A percentile compares a stretch with the other conserved stretches of the same genome.
Conservation (phyloP, 2,797 vertebrate species). For the Leptodactylus fallax region DNA sequence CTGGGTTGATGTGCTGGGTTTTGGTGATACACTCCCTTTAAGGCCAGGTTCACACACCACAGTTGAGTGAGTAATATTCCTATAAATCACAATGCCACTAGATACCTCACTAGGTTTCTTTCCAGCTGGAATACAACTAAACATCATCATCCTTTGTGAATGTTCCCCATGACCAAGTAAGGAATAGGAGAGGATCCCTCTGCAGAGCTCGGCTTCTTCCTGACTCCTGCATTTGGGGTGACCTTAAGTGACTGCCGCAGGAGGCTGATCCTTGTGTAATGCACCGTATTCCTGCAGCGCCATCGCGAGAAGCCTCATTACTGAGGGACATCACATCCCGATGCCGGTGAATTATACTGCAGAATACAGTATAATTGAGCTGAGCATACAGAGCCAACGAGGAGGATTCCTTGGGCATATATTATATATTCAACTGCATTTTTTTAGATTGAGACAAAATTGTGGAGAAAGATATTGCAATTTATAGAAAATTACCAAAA, state of each 20-base stretch:
- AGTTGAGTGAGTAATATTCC: background rate
- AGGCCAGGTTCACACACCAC: background rate
- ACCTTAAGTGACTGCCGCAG: slow-evolving; percentile 20
- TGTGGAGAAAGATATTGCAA: too few species aligned
- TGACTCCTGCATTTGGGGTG: background rate
- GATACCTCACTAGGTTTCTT: background rate
- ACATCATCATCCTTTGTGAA: background rate
- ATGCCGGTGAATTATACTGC: background rate
- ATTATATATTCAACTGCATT: background rate
- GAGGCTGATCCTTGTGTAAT: background rate
- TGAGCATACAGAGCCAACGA: background rate
- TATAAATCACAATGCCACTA: background rate
- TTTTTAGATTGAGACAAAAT: background rate
- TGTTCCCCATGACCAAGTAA: slow-evolving; percentile 22
- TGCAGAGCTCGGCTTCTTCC: slow-evolving; percentile 24
- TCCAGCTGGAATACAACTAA: background rate
- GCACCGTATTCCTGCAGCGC: background rate
- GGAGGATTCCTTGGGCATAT: background rate
- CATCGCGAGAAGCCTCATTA: background rate
- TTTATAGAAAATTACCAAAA: too few species aligned
- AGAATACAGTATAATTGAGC: background rate
- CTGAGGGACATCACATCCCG: background rate
- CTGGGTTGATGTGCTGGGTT: too few species aligned
- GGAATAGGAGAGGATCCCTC: background rate
- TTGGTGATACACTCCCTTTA: background rate